A percentile compares a stretch with the other conserved stretches of the same genome.
phyloP scores from a whole-genome alignment of 2,888 invertebrate genomes.

The Caenorhabditis wallacei region DNA sequence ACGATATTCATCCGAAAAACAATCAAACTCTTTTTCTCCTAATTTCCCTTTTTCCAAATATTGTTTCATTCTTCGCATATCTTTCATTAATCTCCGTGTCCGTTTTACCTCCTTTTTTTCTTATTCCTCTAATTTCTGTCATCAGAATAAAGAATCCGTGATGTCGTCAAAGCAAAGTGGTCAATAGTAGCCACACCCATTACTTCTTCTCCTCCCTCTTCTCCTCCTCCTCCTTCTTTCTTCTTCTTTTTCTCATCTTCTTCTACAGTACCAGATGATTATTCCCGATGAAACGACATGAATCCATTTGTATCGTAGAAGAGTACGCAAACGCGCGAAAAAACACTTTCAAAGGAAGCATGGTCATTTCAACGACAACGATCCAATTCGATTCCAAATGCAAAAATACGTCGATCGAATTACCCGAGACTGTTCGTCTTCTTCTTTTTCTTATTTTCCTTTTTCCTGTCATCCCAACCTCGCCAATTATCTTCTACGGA shows the following conservation, averaged over 20 bases:
- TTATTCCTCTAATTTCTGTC: neutral
- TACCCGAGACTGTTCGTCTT: constrained; percentile 38
- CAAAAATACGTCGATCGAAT: constrained; percentile 34
- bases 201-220: constrained; percentile 10
- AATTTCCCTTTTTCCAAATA: neutral
- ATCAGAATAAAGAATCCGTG: constrained; percentile 18
- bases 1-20: too few species aligned
- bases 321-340: constrained; percentile 10
- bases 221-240: constrained; percentile 28
- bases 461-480: constrained; percentile 25
- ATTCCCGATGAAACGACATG: constrained; percentile 34
- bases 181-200: constrained; percentile 35
- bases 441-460: constrained; percentile 12
- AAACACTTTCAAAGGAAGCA: constrained; percentile 15
- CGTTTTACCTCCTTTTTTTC: constrained; percentile 7
- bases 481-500: constrained; percentile 37
- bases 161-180: constrained; percentile 28
- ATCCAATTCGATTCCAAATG: constrained; percentile 22
- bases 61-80: neutral
- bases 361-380: constrained; percentile 33
- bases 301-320: constrained; percentile 30
- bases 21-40: too few species aligned
- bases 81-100: constrained; percentile 22
- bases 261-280: constrained; percentile 37
- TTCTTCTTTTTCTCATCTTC: neutral